A percentile compares a stretch with the other conserved stretches of the same genome.
Conservation (phyloP, 2,113 vertebrate genomes). For the Epinephelus cyanopodus region DNA sequence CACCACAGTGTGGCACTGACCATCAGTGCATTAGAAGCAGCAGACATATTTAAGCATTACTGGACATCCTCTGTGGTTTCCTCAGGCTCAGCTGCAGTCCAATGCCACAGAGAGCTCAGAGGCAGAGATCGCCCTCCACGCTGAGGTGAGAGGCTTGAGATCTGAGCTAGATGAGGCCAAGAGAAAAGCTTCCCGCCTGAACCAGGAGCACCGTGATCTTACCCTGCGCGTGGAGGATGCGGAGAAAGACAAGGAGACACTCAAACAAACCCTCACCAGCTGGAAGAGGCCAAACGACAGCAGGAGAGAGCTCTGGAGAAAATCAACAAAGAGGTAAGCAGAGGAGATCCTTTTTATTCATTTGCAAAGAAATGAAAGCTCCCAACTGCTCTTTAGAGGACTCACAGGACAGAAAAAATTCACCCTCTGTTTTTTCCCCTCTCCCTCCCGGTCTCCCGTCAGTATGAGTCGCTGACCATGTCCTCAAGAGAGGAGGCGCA, state of each 20-base stretch:
- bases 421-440: slow-evolving; percentile 1
- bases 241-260: slow-evolving; percentile 87
- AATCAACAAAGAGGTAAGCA: slow-evolving; percentile 79
- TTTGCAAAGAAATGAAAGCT: not conserved
- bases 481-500: slow-evolving; percentile 85
- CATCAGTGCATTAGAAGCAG: not conserved
- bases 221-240: slow-evolving; percentile 81
- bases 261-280: slow-evolving; percentile 83
- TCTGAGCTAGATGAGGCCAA: slow-evolving; percentile 87
- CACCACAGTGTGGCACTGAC: not conserved
- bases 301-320: slow-evolving; percentile 85
- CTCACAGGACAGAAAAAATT: not conserved
- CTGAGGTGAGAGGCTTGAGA: slow-evolving; percentile 86
- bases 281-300: slow-evolving; percentile 89
- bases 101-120: slow-evolving; percentile 78
- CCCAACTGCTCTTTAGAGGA: not conserved
- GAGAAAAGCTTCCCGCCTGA: slow-evolving; percentile 78
- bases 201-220: slow-evolving; percentile 87
- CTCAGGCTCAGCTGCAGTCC: slow-evolving; percentile 77
- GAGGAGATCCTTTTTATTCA: not conserved
- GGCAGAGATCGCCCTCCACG: slow-evolving; percentile 83
- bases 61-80: not conserved
- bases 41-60: not conserved
- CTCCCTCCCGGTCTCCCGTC: not conserved
- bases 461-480: slow-evolving; percentile 87